Evolutionary conservation across 2,797 vertebrate genomes (phyloP).

Genomic region (Synaphobranchus kaupii): DNA sequence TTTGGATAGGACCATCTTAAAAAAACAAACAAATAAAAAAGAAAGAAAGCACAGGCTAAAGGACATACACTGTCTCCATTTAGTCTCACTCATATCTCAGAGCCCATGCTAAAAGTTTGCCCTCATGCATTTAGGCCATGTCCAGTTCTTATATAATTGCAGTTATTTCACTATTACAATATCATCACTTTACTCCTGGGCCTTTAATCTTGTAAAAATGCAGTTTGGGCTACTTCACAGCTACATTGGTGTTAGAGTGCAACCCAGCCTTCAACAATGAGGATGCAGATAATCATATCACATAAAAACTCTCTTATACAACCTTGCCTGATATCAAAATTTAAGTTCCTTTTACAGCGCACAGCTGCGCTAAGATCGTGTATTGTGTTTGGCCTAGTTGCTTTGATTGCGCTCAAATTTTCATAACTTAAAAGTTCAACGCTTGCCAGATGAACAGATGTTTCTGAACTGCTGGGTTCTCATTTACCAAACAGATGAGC

Average conservation of each 20-base stretch:
- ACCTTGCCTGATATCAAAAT: neutral
- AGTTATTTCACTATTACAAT: neutral
- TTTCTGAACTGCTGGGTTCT: constrained; percentile 4
- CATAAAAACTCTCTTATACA: neutral
- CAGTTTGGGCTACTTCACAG: neutral
- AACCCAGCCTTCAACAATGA: neutral
- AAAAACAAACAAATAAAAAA: neutral
- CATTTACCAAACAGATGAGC: constrained; percentile 17
- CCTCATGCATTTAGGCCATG: neutral
- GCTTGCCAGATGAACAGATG: neutral
- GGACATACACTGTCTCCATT: neutral
- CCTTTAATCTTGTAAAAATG: neutral
- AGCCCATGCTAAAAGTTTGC: neutral
- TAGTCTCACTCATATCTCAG: neutral
- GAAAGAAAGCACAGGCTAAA: neutral
- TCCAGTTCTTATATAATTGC: neutral
- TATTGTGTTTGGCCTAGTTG: neutral
- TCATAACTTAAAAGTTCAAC: constrained; percentile 17
- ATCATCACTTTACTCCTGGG: neutral
- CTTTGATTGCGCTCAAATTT: neutral
- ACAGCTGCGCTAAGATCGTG: neutral
- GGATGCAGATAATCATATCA: neutral
- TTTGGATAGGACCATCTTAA: neutral
- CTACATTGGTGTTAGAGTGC: neutral
- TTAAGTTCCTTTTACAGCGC: neutral